Evolutionary conservation across 1,140 invertebrate species (phyloP), one percentile per base, ranked within the genome.

Genomic region (Maniola jurtina): DNA sequence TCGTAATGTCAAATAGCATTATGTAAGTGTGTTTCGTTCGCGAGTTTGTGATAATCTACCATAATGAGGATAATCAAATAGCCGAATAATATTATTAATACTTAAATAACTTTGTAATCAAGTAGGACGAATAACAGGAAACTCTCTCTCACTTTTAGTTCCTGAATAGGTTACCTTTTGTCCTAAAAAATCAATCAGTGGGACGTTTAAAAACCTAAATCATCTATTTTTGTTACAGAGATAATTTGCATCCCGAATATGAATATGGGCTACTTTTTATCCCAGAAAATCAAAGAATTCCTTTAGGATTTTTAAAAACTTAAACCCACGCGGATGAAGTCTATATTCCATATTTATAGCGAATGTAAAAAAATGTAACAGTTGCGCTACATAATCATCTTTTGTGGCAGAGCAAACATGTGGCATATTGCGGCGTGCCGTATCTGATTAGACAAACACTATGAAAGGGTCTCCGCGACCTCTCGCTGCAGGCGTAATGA

Each of bases 391-490:
- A 65, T 79, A 73, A 77, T 77, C 70, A 73, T 65, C 60, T 70
- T 72, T 72, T 65, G 64, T 66, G 48, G 10, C 58, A 59, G 55
- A 65, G 59, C 75, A 83, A 86, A 86, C 84, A 86, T 77, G 81
- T 71, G 80, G 76, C 82, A 84, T 83, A 86, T 86, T 86, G 84
- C 71, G 60, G 62, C 63, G 48, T 64, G 66, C 74, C 68, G 74
- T 83, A 83, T 81, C 79, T 79, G 81, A 86, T 84, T 84, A 86
- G 70, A 71, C 77, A 82, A 83, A 86, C 81, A 84, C 64, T 75
- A 73, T 77, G 69, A 76, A 76, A 64, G 70, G 60, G 55, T 50
- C 64, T 68, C 72, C 76, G 73, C 77, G 72, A 64, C 67, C 69
- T 52, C 64, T 25, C 35, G 78, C 80, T 73, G 38, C 61, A 61